Conservation (phyloP, 2,113 vertebrate species). For the Mormyrus iriodes region DNA sequence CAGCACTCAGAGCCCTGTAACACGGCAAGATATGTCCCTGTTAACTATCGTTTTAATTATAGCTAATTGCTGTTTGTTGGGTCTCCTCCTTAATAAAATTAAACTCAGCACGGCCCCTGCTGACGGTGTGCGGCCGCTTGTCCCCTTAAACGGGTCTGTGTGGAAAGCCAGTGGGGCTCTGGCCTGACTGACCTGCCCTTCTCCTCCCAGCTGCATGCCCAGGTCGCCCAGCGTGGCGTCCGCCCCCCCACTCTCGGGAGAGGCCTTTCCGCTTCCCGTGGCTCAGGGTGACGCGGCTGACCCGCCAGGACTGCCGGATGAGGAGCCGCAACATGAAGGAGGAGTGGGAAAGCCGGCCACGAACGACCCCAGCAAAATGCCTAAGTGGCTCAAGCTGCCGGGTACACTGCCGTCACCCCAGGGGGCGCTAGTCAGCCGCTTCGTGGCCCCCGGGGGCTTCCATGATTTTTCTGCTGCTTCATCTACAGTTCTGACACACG, state of each 20-base stretch:
- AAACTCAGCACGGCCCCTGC: neutral
- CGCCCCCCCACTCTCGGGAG: conserved; percentile 28
- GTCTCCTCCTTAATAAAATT: neutral
- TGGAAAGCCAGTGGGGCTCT: neutral
- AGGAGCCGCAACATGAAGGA: conserved; percentile 6
- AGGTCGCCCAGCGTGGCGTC: conserved; percentile 35
- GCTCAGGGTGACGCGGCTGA: conserved; percentile 20
- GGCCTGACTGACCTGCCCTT: neutral
- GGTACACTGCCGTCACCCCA: conserved; percentile 38
- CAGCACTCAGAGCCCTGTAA: neutral
- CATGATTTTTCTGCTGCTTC: too few relatives aligned
- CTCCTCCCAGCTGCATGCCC: conserved; percentile 51
- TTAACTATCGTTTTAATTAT: neutral
- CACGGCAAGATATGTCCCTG: neutral
- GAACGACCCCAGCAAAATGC: conserved; percentile 54
- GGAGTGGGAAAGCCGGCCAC: conserved; percentile 33
- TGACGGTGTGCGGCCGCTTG: neutral
- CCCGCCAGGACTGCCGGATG: neutral
- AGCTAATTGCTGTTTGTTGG: neutral
- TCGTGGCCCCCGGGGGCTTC: too few relatives aligned
- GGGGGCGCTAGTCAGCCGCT: neutral
- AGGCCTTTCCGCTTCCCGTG: conserved; percentile 20
- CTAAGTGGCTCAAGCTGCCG: conserved; percentile 70
- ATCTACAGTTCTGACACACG: neutral
- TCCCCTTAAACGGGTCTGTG: neutral